A percentile compares a stretch with the other conserved stretches of the same genome.
Evolutionary conservation across 2,797 vertebrate species (phyloP).

Genomic region (Ataeniobius toweri): DNA sequence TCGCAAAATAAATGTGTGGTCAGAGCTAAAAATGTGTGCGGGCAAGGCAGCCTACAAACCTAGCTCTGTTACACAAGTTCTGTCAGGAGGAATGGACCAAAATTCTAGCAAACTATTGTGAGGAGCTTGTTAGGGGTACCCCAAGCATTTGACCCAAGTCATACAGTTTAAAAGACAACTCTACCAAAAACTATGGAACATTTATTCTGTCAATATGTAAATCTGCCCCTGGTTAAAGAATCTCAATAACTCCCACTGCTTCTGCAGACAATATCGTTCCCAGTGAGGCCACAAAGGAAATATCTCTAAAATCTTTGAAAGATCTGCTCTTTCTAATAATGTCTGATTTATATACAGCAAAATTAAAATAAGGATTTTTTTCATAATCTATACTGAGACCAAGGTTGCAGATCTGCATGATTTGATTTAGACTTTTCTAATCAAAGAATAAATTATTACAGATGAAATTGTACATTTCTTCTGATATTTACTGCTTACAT

Average conservation of each 20-base stretch:
- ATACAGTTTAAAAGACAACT: no score
- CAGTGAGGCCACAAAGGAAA: neutral
- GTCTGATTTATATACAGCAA: neutral
- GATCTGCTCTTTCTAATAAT: neutral
- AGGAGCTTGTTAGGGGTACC: neutral
- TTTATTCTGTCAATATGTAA: neutral
- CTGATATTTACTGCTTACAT: neutral
- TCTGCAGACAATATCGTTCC: neutral
- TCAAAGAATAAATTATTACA: constrained; percentile 8
- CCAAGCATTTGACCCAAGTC: neutral
- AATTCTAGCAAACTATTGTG: neutral
- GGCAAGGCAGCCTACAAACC: no score
- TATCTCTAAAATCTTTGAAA: neutral
- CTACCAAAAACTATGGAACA: neutral
- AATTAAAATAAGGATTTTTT: neutral
- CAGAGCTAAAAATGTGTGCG: neutral
- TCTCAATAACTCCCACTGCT: neutral
- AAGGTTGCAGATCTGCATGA: neutral
- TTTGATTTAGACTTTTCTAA: constrained; percentile 6
- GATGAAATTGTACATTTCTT: neutral
- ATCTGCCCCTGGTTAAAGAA: neutral
- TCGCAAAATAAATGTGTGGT: neutral
- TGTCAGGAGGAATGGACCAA: neutral
- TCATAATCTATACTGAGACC: neutral
- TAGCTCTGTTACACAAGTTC: neutral